Evolutionary conservation across 2,113 vertebrate species (phyloP).

Genomic region (Crotalus helleri): DNA sequence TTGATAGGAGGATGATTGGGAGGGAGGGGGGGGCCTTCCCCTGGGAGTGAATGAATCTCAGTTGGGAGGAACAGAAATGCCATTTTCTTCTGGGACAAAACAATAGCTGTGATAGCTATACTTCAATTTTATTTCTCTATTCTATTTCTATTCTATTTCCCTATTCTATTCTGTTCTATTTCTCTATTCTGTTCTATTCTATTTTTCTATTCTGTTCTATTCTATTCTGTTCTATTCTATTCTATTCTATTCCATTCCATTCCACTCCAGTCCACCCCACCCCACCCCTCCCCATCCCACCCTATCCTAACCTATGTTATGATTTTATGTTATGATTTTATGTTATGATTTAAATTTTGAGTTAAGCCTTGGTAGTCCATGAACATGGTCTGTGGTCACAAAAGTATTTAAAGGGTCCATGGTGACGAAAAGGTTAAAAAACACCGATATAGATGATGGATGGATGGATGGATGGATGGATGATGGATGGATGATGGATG

Average conservation of each 20-base stretch:
- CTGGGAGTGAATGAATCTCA: not conserved
- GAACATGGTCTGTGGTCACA: not conserved
- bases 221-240: too few species aligned
- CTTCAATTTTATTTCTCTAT: too few species aligned
- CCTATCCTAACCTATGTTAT: too few species aligned
- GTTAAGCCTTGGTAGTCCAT: not conserved
- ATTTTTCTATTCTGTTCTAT: too few species aligned
- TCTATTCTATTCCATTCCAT: too few species aligned
- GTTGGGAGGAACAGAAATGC: not conserved
- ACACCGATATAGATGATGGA: not conserved
- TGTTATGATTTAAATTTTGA: not conserved
- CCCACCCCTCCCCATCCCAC: too few species aligned
- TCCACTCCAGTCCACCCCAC: accelerated
- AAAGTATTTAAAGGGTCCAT: not conserved
- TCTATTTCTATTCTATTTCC: too few species aligned
- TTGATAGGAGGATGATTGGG: not conserved
- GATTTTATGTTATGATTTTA: not conserved
- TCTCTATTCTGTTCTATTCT: too few species aligned
- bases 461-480: too few species aligned
- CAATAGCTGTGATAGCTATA: not conserved
- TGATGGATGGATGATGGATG: too few species aligned
- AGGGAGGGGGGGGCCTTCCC: not conserved
- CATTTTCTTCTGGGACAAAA: not conserved
- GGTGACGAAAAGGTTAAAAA: not conserved
- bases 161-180: not conserved